phyloP scores from a whole-genome alignment of 2,113 vertebrate species.

The Stigmatopora argus region DNA sequence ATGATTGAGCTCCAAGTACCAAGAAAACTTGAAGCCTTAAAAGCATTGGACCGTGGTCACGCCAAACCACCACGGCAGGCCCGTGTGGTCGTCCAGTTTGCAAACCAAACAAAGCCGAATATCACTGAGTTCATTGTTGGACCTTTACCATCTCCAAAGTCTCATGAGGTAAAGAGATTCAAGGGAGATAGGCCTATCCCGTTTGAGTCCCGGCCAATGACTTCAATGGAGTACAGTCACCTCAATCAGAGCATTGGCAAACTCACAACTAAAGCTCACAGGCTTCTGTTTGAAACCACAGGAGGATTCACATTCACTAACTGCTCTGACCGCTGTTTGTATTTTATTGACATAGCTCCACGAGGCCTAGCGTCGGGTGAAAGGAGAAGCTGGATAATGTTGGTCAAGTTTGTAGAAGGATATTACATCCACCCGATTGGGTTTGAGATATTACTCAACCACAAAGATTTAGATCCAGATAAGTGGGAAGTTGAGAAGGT shows the following conservation, averaged over 20 bases:
- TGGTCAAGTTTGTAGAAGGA: slow-evolving; percentile 81
- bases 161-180: slow-evolving; percentile 48
- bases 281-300: slow-evolving; percentile 69
- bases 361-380: slow-evolving; percentile 78
- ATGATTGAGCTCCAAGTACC: slow-evolving; percentile 84
- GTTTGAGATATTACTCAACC: slow-evolving; percentile 83
- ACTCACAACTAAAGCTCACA: slow-evolving; percentile 54
- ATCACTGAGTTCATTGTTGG: slow-evolving; percentile 80
- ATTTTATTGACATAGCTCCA: slow-evolving; percentile 77
- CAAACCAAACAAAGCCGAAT: slow-evolving; percentile 73
- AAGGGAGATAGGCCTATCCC: slow-evolving; percentile 29
- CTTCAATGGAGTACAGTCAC: slow-evolving; percentile 61
- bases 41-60: slow-evolving; percentile 67
- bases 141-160: slow-evolving; percentile 72
- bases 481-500: slow-evolving; percentile 75
- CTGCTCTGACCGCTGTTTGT: slow-evolving; percentile 75
- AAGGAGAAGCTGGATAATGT: slow-evolving; percentile 79
- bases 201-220: slow-evolving; percentile 76
- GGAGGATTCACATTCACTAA: slow-evolving; percentile 74
- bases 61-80: slow-evolving; percentile 74
- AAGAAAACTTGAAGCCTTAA: slow-evolving; percentile 73
- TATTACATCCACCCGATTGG: slow-evolving; percentile 85
- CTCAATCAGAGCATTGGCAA: slow-evolving; percentile 47
- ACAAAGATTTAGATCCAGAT: slow-evolving; percentile 64
- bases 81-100: slow-evolving; percentile 78